Evolutionary conservation across 2,888 invertebrate genomes (phyloP).

Genomic region (Xestia c-nigrum): DNA sequence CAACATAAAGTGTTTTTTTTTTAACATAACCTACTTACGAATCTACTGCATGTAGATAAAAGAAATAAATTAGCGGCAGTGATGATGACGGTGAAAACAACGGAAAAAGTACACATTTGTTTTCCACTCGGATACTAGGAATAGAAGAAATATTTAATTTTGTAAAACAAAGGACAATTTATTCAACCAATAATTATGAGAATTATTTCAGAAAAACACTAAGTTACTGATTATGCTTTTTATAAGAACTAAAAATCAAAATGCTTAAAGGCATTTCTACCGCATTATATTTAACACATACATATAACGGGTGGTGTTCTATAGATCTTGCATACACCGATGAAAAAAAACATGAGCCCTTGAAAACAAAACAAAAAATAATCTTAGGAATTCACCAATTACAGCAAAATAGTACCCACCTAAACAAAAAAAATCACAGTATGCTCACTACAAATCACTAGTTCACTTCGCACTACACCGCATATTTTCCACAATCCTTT

Average conservation of each 20-base stretch:
- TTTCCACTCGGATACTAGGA: neutral
- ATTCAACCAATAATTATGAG: neutral
- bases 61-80: neutral
- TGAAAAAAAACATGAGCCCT: neutral
- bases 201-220: neutral
- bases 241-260: neutral
- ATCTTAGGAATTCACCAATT: neutral
- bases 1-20: neutral
- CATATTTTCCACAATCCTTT: conserved; percentile 15
- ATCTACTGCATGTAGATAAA: neutral
- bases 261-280: neutral
- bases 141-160: neutral
- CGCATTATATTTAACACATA: too few species aligned
- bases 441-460: neutral
- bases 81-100: neutral
- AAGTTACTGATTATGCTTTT: neutral
- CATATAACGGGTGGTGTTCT: neutral
- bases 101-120: neutral
- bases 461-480: conserved; percentile 15
- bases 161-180: neutral
- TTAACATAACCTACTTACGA: neutral
- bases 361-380: neutral
- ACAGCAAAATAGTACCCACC: conserved; percentile 16
- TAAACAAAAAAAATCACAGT: conserved; percentile 8
- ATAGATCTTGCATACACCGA: neutral